phyloP scores from a whole-genome alignment of 2,113 vertebrate species.

The Pollimyrus isidori region DNA sequence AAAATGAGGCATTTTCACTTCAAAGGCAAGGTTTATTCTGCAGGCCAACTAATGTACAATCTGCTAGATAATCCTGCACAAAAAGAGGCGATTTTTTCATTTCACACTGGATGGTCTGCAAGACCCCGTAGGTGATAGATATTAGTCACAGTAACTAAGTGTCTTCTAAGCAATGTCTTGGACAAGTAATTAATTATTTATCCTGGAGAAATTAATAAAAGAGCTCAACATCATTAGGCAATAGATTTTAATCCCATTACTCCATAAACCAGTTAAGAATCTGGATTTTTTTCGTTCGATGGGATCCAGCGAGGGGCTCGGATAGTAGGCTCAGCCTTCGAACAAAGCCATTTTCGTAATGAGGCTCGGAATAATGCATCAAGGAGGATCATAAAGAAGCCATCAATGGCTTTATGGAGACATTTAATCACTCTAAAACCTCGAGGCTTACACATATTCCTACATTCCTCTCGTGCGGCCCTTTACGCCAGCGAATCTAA shows the following conservation, averaged over 20 bases:
- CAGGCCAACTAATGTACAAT: not conserved
- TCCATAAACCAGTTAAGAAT: slow-evolving; percentile 25
- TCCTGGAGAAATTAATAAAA: slow-evolving; percentile 47
- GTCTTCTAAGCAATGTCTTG: slow-evolving; percentile 35
- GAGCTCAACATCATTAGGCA: slow-evolving; percentile 55
- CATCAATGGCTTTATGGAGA: not conserved
- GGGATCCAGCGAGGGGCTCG: slow-evolving; percentile 33
- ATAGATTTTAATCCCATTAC: slow-evolving; percentile 66
- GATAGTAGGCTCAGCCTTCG: not conserved
- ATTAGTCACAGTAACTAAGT: not conserved
- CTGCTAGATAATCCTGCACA: not conserved
- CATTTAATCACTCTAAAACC: slow-evolving; percentile 12
- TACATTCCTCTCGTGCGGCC: not conserved
- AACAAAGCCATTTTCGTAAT: slow-evolving; percentile 3
- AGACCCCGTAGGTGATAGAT: not conserved
- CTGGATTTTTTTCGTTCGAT: slow-evolving; percentile 23
- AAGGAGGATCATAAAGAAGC: not conserved
- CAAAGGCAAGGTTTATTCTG: not conserved
- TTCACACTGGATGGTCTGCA: not conserved
- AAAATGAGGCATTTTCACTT: not conserved
- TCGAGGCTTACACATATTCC: slow-evolving; percentile 47
- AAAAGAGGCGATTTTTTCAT: not conserved
- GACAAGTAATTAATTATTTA: slow-evolving; percentile 58
- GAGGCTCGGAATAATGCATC: slow-evolving; percentile 7
- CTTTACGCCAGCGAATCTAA: not conserved